These are phyloP conservation scores for Muntiacus reevesi DNA, from an alignment of 2,113 vertebrate species.

Conservation along the genomic window DNA sequence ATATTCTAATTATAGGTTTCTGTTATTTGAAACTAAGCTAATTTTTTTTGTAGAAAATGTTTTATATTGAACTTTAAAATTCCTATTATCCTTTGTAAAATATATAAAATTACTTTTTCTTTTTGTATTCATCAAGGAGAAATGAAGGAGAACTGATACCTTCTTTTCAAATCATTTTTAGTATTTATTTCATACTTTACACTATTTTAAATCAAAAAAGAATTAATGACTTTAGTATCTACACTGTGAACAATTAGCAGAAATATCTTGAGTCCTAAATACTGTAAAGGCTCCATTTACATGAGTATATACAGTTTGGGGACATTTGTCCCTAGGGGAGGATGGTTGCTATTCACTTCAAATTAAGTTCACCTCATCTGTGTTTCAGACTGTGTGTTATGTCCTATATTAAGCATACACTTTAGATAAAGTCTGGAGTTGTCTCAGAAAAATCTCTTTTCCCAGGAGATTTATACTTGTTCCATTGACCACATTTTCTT, in stretches of 20 bases:
- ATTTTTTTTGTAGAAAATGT: neutral
- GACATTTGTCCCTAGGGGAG: neutral
- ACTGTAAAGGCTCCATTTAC: neutral
- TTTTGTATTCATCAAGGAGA: neutral
- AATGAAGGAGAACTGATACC: neutral
- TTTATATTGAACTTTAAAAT: conserved; percentile 11
- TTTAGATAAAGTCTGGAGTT: neutral
- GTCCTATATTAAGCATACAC: neutral
- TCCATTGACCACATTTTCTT: neutral
- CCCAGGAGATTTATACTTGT: neutral
- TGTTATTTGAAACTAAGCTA: neutral
- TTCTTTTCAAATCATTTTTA: neutral
- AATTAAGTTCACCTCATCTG: neutral
- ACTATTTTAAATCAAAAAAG: conserved; percentile 8
- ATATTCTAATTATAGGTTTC: neutral
- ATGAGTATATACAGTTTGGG: neutral
- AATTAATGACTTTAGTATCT: neutral
- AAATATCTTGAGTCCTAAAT: neutral
- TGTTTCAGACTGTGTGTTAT: neutral
- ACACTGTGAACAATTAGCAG: neutral
- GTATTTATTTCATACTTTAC: neutral
- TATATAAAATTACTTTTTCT: neutral
- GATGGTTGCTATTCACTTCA: neutral
- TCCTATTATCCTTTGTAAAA: neutral
- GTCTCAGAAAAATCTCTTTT: neutral